Conservation (phyloP, 1,140 invertebrate genomes). For the Atta cephalotes region DNA sequence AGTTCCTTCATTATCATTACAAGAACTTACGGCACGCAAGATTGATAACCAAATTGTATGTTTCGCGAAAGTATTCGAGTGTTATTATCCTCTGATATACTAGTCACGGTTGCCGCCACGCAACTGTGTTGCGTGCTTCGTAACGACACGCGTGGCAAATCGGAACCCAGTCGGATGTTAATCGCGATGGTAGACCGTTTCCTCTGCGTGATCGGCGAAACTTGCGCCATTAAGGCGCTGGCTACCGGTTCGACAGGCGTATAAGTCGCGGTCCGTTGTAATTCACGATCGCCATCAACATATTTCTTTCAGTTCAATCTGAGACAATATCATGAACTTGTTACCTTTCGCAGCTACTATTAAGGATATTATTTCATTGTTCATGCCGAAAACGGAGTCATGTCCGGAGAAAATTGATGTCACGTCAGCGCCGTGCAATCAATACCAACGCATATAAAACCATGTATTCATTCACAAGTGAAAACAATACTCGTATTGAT, state of each 20-base stretch:
- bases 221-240: constrained; percentile 33
- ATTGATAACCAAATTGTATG: constrained; percentile 21
- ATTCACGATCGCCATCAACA: constrained; percentile 67
- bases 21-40: not conserved
- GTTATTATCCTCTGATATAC: constrained; percentile 35
- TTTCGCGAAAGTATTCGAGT: constrained; percentile 3
- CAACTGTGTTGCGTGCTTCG: constrained; percentile 1
- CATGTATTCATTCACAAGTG: not conserved
- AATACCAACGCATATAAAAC: not conserved
- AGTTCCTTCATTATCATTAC: constrained; percentile 5
- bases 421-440: not conserved
- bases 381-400: constrained; percentile 37
- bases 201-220: constrained; percentile 31
- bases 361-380: not conserved
- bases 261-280: constrained; percentile 59
- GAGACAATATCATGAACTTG: constrained; percentile 36
- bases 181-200: constrained; percentile 48
- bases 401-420: constrained; percentile 13
- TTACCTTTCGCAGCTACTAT: constrained; percentile 25
- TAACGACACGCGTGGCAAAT: constrained; percentile 42
- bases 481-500: not conserved
- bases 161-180: constrained; percentile 26
- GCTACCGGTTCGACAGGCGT: constrained; percentile 65
- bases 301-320: constrained; percentile 41
- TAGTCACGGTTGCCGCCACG: constrained; percentile 21